Evolutionary conservation across 2,888 invertebrate genomes (phyloP), one percentile per base, ranked within the genome.

Genomic region (Operophtera brumata): DNA sequence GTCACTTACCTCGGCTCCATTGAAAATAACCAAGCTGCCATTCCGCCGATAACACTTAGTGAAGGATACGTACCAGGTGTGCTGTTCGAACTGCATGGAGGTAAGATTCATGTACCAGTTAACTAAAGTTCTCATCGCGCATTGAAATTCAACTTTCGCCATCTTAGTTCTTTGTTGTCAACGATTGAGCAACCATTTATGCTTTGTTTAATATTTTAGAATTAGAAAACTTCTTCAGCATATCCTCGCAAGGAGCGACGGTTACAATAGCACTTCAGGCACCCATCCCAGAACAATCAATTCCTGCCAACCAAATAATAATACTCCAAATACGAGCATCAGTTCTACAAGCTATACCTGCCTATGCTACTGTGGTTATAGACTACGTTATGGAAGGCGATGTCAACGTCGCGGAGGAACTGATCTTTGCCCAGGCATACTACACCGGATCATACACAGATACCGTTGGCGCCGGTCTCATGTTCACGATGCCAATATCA

Each of bases 31-130:
- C 12, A 34, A 2, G 20, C 66, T 6, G 53, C 50, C 5, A 44
- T 73, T 25, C 59, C 61, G 12, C 50, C 67, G 4, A 73, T 76
- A 13, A 59, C 57, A 20, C 64, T 75, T 7, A 59, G 39, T 1
- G 63, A 70, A 47, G 75, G 74, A 32, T 70, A 64, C 47, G 57
- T 57, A 6, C 6, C 54, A 9, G 54, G 59, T 36, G 70, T 75
- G 1, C 10, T 45, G 6, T 73, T 73, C 30, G 32, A 32, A 36
- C 14, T 49, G 13, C 42, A 44, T 9, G 56, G 56, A 57, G 57
- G 57, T 57, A 8, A 45, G 26, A 10, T 30, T 6, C 12, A n/a
- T 3, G 20, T 20, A 3, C 4, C 4, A 20, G 4, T 20, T 4
- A 3, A 20, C 20, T 20, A 3, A 20, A 20, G 2, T 20, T 3